Evolutionary conservation across 1,140 invertebrate genomes (phyloP).

Genomic region (Drosophila kepulauana): DNA sequence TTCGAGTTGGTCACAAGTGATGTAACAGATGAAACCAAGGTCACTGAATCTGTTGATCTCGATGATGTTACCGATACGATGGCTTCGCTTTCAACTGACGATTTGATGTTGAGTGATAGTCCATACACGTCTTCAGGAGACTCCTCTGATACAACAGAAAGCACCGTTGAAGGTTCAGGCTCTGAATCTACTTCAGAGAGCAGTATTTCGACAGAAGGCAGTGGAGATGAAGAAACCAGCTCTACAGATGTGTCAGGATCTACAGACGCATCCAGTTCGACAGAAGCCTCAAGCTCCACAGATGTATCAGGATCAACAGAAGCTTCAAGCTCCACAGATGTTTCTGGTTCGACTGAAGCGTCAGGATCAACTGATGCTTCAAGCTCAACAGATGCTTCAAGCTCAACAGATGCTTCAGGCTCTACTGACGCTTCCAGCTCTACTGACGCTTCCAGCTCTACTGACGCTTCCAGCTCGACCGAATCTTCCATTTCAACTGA

Average conservation of each 20-base stretch:
- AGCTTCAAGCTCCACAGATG: slow-evolving; percentile 24
- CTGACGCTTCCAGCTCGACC: slow-evolving; percentile 23
- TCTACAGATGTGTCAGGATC: slow-evolving; percentile 30
- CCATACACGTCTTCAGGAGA: slow-evolving; percentile 62
- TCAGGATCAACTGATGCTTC: slow-evolving; percentile 41
- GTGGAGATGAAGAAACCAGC: slow-evolving; percentile 61
- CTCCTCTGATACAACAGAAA: slow-evolving; percentile 58
- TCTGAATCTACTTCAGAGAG: slow-evolving; percentile 64
- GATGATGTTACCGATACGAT: slow-evolving; percentile 70
- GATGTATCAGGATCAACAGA: slow-evolving; percentile 56
- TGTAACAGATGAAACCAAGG: slow-evolving; percentile 50
- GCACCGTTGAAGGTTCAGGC: slow-evolving; percentile 76
- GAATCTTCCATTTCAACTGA: slow-evolving; percentile 45
- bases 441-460: slow-evolving; percentile 28
- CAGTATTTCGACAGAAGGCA: slow-evolving; percentile 68
- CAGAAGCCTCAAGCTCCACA: slow-evolving; percentile 38
- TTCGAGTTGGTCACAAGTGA: slow-evolving; percentile 53
- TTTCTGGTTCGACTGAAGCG: slow-evolving; percentile 11
- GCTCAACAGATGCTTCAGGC: slow-evolving; percentile 31
- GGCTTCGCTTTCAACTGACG: slow-evolving; percentile 85
- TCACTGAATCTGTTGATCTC: slow-evolving; percentile 56
- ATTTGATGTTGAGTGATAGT: slow-evolving; percentile 88
- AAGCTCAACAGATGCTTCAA: slow-evolving; percentile 40
- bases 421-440: slow-evolving; percentile 26
- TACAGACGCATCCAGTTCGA: slow-evolving; percentile 19